phyloP scores from a whole-genome alignment of 1,140 invertebrate species.

The Ostrea denselamellosa region DNA sequence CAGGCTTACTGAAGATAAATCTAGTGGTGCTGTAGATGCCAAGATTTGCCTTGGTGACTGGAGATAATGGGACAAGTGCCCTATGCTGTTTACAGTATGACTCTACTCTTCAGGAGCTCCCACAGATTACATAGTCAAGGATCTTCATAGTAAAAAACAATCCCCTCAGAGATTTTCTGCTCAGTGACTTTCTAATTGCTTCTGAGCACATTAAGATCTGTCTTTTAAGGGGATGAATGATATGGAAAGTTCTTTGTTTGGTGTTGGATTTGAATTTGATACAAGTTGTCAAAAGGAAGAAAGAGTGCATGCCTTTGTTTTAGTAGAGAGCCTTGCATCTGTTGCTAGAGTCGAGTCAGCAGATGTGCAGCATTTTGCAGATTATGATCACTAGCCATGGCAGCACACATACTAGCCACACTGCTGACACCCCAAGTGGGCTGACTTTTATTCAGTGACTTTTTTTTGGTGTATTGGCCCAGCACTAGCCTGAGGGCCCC shows the following conservation, averaged over 20 bases:
- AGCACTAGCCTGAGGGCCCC: neutral
- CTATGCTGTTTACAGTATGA: neutral
- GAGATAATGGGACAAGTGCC: neutral
- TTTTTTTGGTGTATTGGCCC: slow-evolving; percentile 35
- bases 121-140: neutral
- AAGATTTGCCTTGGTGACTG: neutral
- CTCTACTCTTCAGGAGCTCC: neutral
- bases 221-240: neutral
- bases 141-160: neutral
- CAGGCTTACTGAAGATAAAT: neutral
- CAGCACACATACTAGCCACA: neutral
- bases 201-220: neutral
- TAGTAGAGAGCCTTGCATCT: neutral
- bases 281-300: neutral
- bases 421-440: neutral
- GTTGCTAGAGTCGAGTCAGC: slow-evolving; percentile 2
- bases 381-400: neutral
- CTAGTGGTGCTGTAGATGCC: neutral
- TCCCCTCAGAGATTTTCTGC: neutral
- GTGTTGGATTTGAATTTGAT: neutral
- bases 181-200: slow-evolving; percentile 12
- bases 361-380: slow-evolving; percentile 23
- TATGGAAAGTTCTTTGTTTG: slow-evolving; percentile 6
- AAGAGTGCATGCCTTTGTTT: slow-evolving; percentile 9
- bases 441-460: neutral